Percentiles rank a stretch among this genome's conserved stretches.
phyloP scores from a whole-genome alignment of 2,113 vertebrate genomes.

The Campylorhamphus procurvoides region DNA sequence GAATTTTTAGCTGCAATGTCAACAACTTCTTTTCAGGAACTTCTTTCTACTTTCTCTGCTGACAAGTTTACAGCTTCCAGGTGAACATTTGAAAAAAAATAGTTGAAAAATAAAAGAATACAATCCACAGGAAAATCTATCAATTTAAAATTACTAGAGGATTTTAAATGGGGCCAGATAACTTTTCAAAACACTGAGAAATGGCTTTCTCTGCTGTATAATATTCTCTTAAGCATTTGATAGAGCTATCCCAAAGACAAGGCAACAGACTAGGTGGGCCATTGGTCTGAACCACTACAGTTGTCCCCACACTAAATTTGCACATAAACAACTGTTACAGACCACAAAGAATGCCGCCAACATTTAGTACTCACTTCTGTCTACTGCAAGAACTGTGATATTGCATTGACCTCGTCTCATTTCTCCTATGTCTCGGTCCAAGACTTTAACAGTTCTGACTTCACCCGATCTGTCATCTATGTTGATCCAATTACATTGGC shows the following conservation, averaged over 20 bases:
- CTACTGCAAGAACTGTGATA: slow-evolving; percentile 72
- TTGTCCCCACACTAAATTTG: background rate
- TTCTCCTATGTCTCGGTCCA: slow-evolving; percentile 84
- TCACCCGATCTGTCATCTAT: slow-evolving; percentile 76
- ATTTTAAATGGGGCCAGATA: background rate
- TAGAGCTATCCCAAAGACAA: background rate
- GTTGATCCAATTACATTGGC: slow-evolving; percentile 82
- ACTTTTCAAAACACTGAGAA: background rate
- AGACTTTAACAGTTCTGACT: slow-evolving; percentile 79
- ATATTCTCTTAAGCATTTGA: background rate
- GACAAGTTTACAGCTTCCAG: background rate
- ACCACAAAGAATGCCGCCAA: background rate
- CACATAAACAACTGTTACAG: background rate
- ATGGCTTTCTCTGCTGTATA: background rate
- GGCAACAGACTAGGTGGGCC: background rate
- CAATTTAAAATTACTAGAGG: background rate
- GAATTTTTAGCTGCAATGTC: background rate
- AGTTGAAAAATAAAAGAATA: background rate
- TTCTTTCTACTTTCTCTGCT: background rate
- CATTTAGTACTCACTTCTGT: slow-evolving; percentile 73
- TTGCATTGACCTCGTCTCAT: slow-evolving; percentile 79
- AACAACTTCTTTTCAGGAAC: background rate
- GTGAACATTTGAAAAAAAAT: background rate
- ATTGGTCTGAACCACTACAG: background rate
- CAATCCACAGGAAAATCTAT: background rate